Evolutionary conservation across 2,113 vertebrate species (phyloP), one percentile per base, ranked within the genome.

Genomic region (Pica pica): DNA sequence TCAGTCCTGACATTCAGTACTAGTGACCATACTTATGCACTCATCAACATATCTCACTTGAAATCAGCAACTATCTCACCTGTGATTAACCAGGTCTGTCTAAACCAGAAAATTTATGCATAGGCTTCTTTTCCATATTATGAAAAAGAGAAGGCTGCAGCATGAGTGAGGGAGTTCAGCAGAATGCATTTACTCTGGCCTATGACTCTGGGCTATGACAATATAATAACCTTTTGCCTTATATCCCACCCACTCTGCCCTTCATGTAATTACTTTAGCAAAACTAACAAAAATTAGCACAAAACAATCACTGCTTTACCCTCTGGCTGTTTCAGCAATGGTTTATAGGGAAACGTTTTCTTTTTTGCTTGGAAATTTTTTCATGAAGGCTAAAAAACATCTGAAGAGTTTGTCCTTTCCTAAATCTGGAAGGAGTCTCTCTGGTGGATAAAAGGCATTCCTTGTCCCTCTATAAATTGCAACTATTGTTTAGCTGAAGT

Each of bases 401-500:
- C 77, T 81, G 37, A 86, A 55, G 9, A 37, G 33, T 49, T 78
- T 91, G 70, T 53, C 68, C 76, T 94, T 95, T 83, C 31, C 41
- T 63, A 59, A 37, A 75, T 59, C 20, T 65, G 74, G 50, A 96
- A 96, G 85, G 61, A 90, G 42, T n/a, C 73, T 87, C 53, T 94
- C 71, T 87, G 50, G 33, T 77, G 50, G 37, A 83, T 75, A 92
- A 96, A 90, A 91, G 24, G 64, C 78, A 94, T 89, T 50, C 71
- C 42, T 79, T 87, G 55, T 82, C 28, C 2, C 85, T 91, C 77
- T 84, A 64, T 94, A 96, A 91, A 94, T 93, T 86, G 80, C 73
- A 53, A 7, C 75, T 88, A 93, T 96, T 97, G 90, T 96, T 96
- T 89, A 90, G 87, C 33, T 94, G 88, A 95, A 96, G 56, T 93